Evolutionary conservation across 2,113 vertebrate genomes (phyloP), one percentile per base, ranked within the genome.

Genomic region (Cyprichromis sp.): DNA sequence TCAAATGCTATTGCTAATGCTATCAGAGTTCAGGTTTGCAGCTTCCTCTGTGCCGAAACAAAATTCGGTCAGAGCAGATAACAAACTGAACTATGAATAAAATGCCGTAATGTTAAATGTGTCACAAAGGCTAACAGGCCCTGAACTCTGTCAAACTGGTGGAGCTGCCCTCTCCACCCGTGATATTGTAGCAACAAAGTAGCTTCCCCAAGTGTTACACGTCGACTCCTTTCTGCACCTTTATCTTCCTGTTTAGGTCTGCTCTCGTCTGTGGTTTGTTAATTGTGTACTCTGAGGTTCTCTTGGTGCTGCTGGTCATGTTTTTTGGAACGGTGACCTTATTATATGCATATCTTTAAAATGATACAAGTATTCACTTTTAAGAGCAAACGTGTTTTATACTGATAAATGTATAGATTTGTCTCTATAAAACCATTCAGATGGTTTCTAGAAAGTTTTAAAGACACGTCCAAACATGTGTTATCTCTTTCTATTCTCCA

Each of bases 341-440:
- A 24, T 24, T 42, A 42, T 42, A 24, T 24, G n/a, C 66, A 42
- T 12, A 8, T 24, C n/a, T 71, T 42, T 71, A 71, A 42, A 24
- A 24, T 0, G 5, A 71, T 24, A 71, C 12, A 40, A 71, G 36
- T 13, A 68, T 68, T 68, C 63, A 42, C 11, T 1, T 71, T 71
- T 26, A 42, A 0, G 3, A 42, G 66, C 66, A 68, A 68, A 40
- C 7, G 0, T 68, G 63, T 14, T 40, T 42, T 21, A 40, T 40
- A 71, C 7, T 3, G 19, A 71, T 42, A 14, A 13, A 71, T 71
- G 7, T 71, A 40, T 13, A 5, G 63, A 4, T 68, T 0, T 0
- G 17, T 68, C 63, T 21, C 2, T 13, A 68, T 68, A 68, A 68
- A 38, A 13, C 0, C 34, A 38, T 40, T 24, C n/a, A 40, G 63